Evolutionary conservation across 1,140 invertebrate species (phyloP), one percentile per base, ranked within the genome.

Genomic region (Adelges cooleyi): DNA sequence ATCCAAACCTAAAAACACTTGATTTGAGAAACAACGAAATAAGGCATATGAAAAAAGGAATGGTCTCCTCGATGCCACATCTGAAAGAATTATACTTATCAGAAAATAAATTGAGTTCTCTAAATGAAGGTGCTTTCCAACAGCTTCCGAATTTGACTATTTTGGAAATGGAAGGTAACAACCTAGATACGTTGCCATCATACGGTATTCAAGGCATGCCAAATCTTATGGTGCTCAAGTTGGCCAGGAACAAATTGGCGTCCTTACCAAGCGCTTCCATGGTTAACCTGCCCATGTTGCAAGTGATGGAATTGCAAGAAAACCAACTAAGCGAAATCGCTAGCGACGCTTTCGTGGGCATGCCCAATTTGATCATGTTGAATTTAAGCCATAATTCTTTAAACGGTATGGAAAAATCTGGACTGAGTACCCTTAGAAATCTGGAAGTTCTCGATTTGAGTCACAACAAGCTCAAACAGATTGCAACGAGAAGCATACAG

Each of bases 341-440:
- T 0, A 79, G 78, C n/a, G 81, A 84, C 69, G 87, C 87, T 1
- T 92, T 92, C 72, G 80, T 84, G 67, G 83, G 84, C 69, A 81
- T 86, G 15, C 86, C 87, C 8, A 83, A 87, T 48, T 74, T 90
- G 48, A 79, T 91, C 22, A 85, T 89, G 72, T 75, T 93, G 10
- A 92, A 92, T 79, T 73, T 92, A 51, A 91, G 89, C 70, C 79
- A 84, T 68, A 91, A 90, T 77, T 79, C 86, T 68, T 76, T 90
- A 49, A 78, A 78, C 8, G 81, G 78, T 46, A 75, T 92, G 67
- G 83, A 87, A 59, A 81, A 84, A 69, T 82, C 84, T 23, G 87
- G 88, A 4, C 75, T 90, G 17, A 79, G 81, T 11, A 84, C 80
- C 68, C 72, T 90, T 25, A 77, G 80, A 23, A 89, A 86, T 9